Conservation (phyloP, 2,797 vertebrate species). For the Odontamblyopus rebecca region DNA sequence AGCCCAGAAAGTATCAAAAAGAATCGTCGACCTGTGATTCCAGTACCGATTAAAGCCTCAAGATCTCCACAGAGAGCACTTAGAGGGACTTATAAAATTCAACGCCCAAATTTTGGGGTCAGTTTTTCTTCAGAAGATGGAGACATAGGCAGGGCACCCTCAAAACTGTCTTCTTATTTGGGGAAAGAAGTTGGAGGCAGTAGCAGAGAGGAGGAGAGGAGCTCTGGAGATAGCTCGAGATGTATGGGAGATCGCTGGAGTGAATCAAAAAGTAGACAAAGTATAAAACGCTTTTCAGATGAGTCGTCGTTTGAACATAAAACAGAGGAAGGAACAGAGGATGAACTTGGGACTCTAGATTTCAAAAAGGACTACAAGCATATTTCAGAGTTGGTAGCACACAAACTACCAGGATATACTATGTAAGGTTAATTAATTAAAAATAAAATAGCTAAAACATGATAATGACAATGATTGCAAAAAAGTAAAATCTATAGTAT, state of each 20-base stretch:
- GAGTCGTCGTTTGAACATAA: slow-evolving; percentile 61
- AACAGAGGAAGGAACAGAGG: slow-evolving; percentile 49
- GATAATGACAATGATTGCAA: background rate
- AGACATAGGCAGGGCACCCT: slow-evolving; percentile 26
- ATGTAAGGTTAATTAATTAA: slow-evolving; percentile 43
- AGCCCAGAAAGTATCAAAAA: slow-evolving; percentile 51
- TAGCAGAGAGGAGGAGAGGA: slow-evolving; percentile 27
- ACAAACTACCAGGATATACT: slow-evolving; percentile 89
- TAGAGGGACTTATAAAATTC: slow-evolving; percentile 66
- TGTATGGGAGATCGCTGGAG: slow-evolving; percentile 40
- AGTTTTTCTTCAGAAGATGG: slow-evolving; percentile 63
- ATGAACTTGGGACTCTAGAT: slow-evolving; percentile 73
- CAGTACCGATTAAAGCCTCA: slow-evolving; percentile 72
- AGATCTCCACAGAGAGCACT: slow-evolving; percentile 74
- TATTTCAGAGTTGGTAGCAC: slow-evolving; percentile 85
- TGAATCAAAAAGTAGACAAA: slow-evolving; percentile 55
- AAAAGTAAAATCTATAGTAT: background rate
- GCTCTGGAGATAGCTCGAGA: slow-evolving; percentile 37
- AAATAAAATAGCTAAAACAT: background rate
- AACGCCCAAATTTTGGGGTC: slow-evolving; percentile 47
- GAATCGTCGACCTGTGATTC: slow-evolving; percentile 55
- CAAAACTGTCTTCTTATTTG: slow-evolving; percentile 28
- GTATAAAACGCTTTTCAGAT: slow-evolving; percentile 55
- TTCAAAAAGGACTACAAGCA: slow-evolving; percentile 80
- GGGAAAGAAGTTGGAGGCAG: slow-evolving; percentile 26